These are phyloP conservation scores for Idaea straminata DNA, from an alignment of 2,888 invertebrate genomes.

Conservation along the genomic window DNA sequence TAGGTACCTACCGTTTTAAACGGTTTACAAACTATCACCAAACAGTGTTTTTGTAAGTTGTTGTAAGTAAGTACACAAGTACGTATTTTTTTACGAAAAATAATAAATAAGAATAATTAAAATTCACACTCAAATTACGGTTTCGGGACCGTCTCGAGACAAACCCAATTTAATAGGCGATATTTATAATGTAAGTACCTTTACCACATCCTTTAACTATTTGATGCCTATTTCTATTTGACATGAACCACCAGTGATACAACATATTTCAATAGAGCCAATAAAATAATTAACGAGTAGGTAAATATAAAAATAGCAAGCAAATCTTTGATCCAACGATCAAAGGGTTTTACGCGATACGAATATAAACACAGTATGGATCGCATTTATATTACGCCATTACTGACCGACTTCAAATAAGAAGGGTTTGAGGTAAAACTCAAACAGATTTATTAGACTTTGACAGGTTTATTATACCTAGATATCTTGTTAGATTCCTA, in stretches of 20 bases:
- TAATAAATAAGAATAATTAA: too few relatives aligned
- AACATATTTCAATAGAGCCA: background rate
- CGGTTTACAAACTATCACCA: too few relatives aligned
- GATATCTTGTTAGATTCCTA: too few relatives aligned
- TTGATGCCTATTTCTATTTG: background rate
- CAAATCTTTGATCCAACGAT: conserved; percentile 37
- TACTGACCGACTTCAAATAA: background rate
- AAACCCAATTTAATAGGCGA: too few relatives aligned
- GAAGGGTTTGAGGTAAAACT: background rate
- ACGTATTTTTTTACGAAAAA: too few relatives aligned
- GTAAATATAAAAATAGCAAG: background rate
- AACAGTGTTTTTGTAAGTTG: too few relatives aligned
- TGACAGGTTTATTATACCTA: too few relatives aligned
- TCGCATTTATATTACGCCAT: background rate
- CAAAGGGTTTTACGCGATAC: conserved; percentile 30
- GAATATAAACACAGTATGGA: background rate
- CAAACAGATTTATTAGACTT: background rate
- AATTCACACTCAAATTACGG: too few relatives aligned
- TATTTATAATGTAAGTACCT: background rate
- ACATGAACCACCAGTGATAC: background rate
- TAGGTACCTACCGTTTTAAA: background rate
- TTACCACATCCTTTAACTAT: too few relatives aligned
- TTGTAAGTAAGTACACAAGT: too few relatives aligned
- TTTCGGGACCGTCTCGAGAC: too few relatives aligned
- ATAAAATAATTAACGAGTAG: background rate